Base-by-base conservation (phyloP, 2,113 vertebrate genomes). In the Rhizomys pruinosus region DNA sequence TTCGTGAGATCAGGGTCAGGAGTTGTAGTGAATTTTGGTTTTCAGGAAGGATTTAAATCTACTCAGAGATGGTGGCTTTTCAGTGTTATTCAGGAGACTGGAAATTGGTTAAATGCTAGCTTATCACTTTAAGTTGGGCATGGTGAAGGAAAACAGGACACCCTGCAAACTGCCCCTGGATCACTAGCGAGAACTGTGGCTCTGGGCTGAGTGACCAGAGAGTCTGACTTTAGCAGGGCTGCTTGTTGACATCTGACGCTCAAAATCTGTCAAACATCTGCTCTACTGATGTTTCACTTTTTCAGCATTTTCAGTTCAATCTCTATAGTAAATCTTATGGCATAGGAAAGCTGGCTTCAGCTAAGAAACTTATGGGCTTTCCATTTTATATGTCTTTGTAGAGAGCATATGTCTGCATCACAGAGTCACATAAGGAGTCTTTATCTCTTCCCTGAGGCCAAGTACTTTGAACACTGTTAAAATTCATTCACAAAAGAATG, bases 161-260 rank as follows among this genome's bases (percentile, higher is more conserved):
- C 84, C 90, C 78, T 59, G 71, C 79, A 79, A 57, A 86, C 4
- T 3, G 6, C 82, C n/a, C 64, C 90, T 95, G 86, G 78, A 80
- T 96, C 85, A 93, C n/a, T 42, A 1, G 69, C 74, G 77, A 87
- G 66, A 89, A 76, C 59, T 81, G 19, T 82, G 92, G 92, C 91
- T 95, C 91, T 47, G 11, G 69, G 79, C 19, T 87, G 89, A 74
- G 61, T 95, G 90, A 96, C 92, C 84, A 84, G 66, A 32, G 74
- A 78, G 29, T 92, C 74, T 85, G 37, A 90, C 77, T 90, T 42
- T 88, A 86, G 39, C 69, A 72, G 78, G 64, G 12, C 88, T 88
- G 11, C 81, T 90, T 92, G 85, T 92, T 84, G 94, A 97, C 95
- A 96, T 97, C 96, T 97, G 96, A 96, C 92, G 71, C 92, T 94